Base-by-base conservation (phyloP, 1,140 invertebrate species). In the Camponotus pennsylvanicus region DNA sequence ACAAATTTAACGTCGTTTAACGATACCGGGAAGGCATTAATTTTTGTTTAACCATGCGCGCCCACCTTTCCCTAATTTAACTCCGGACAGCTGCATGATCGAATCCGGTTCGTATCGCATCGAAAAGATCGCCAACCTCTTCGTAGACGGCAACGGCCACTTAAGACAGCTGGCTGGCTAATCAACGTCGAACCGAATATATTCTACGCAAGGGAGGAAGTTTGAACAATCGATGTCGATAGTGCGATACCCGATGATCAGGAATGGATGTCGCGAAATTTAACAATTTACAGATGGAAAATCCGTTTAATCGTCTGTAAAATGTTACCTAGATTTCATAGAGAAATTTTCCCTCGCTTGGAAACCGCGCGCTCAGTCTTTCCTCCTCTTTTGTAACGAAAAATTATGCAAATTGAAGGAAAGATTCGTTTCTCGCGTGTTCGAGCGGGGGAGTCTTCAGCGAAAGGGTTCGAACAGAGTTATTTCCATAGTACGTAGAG, bases 1-100 rank as follows among this genome's bases (percentile, higher is more conserved):
- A 77, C 71, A 45, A 32, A 89, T 89, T 87, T 87, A 87, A 90
- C 85, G 88, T 3, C 69, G 79, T 83, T 90, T 85, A 90, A 89
- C 85, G 75, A 89, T 42, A 55, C 73, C 73, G 34, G 37, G 3
- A 57, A 37, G 63, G 45, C 76, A 87, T 84, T 78, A 80, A 89
- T 87, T 87, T 75, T 52, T 52, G 42, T 15, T 21, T 45, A 9
- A 49, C 5, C 37, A n/a, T 4, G 37, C 37, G 21, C 21, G 75
- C 69, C 76, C 37, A 83, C 85, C 61, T 89, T 89, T 73, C 57
- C 49, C 40, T 5, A n/a, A 21, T 11, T 27, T 37, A 34, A 21
- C 55, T 49, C n/a, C 40, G 42, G 71, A 86, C 88, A 89, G 78
- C 78, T 86, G 88, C 55, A 80, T 45, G 71, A n/a, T 57, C 18